Evolutionary conservation across 1,140 invertebrate species (phyloP).

Genomic region (Ericerus pela): DNA sequence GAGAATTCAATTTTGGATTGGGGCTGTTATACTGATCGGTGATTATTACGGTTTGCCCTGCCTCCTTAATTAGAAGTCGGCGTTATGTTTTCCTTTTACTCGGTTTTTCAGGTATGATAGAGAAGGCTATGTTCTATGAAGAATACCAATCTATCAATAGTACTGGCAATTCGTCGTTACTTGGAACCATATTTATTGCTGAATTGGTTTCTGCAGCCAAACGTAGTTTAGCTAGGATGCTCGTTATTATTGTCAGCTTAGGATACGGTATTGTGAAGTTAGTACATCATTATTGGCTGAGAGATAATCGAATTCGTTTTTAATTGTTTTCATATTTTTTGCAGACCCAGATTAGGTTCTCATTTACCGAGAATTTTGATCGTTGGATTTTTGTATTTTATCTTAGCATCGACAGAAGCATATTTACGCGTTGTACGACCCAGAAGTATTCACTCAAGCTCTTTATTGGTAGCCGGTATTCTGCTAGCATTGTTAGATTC

Average conservation of each 20-base stretch:
- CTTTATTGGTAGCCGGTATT: slow-evolving; percentile 53
- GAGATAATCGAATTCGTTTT: neutral
- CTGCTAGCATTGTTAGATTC: slow-evolving; percentile 55
- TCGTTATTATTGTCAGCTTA: slow-evolving; percentile 83
- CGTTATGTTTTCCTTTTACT: neutral
- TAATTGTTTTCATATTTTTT: slow-evolving; percentile 18
- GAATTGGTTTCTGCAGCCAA: slow-evolving; percentile 82
- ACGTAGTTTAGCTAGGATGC: slow-evolving; percentile 72
- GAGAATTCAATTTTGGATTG: slow-evolving; percentile 92
- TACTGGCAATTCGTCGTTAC: slow-evolving; percentile 46
- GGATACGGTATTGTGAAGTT: slow-evolving; percentile 93
- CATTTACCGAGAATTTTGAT: slow-evolving; percentile 72
- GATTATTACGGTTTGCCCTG: neutral
- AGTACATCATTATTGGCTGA: slow-evolving; percentile 27
- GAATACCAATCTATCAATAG: slow-evolving; percentile 69
- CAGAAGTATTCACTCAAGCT: slow-evolving; percentile 46
- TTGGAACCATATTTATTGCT: slow-evolving; percentile 56
- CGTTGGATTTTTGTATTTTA: slow-evolving; percentile 65
- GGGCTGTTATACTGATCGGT: slow-evolving; percentile 66
- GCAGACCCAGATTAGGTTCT: slow-evolving; percentile 66
- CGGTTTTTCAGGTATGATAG: slow-evolving; percentile 44
- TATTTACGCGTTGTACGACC: slow-evolving; percentile 57
- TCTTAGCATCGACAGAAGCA: slow-evolving; percentile 65
- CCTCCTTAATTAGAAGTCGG: neutral
- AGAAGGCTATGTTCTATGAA: slow-evolving; percentile 76